Conservation (phyloP, 2,888 invertebrate genomes). For the Eustalomyia histrio region DNA sequence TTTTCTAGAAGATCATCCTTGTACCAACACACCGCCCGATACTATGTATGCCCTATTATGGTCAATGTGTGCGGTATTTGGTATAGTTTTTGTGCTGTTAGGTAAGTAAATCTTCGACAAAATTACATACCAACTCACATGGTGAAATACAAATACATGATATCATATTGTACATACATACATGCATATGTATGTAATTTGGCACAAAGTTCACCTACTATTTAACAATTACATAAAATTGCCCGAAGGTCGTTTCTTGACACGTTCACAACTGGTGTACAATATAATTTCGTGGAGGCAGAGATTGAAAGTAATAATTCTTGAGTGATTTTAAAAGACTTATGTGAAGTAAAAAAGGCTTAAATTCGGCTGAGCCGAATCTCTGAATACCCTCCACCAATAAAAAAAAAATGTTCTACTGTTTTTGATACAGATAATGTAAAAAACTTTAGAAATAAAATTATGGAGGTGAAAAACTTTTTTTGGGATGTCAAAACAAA, state of each 20-base stretch:
- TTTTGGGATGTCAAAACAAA: too few relatives aligned
- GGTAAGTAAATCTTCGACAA: constrained; percentile 82
- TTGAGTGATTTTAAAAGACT: not conserved
- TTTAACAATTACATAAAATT: constrained; percentile 27
- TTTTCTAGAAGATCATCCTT: constrained; percentile 78
- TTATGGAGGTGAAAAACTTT: too few relatives aligned
- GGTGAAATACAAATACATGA: not conserved
- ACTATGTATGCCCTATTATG: constrained; percentile 78
- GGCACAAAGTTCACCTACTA: constrained; percentile 39
- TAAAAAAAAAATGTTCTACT: too few relatives aligned
- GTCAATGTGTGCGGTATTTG: constrained; percentile 83
- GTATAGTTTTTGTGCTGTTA: constrained; percentile 90
- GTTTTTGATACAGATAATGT: too few relatives aligned
- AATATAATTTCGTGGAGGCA: not conserved
- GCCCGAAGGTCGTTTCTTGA: constrained; percentile 58
- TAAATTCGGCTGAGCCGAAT: too few relatives aligned
- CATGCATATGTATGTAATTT: constrained; percentile 15
- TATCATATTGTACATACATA: constrained; percentile 19
- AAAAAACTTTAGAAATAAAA: too few relatives aligned
- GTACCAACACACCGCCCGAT: constrained; percentile 77
- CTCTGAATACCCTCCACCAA: too few relatives aligned
- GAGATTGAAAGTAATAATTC: not conserved
- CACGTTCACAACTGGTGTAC: constrained; percentile 19
- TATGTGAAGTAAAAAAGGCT: too few relatives aligned
- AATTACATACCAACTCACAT: not conserved